Percentiles rank a stretch among this genome's conserved stretches.
Conservation (phyloP, 2,113 vertebrate genomes). For the Pangasianodon hypophthalmus region DNA sequence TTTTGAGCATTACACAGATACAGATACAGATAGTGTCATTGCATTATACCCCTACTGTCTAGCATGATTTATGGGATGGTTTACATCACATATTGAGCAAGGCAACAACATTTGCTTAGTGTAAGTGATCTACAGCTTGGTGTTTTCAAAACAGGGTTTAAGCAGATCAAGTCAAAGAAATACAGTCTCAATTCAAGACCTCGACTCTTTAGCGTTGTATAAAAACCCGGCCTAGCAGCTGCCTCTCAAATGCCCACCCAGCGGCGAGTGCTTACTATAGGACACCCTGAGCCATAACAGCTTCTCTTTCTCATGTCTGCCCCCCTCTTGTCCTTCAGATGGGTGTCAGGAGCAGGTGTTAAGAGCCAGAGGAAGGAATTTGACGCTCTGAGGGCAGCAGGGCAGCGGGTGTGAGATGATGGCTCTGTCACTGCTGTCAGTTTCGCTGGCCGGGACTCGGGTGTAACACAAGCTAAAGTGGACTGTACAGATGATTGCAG, state of each 20-base stretch:
- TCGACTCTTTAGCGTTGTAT: background rate
- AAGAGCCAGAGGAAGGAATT: constrained; percentile 52
- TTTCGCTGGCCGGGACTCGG: constrained; percentile 12
- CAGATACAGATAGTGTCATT: background rate
- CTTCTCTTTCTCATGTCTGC: constrained; percentile 27
- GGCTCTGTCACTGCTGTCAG: constrained; percentile 52
- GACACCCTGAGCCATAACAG: constrained; percentile 37
- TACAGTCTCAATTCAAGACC: constrained; percentile 13
- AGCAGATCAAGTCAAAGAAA: constrained; percentile 38
- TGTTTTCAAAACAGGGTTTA: constrained; percentile 55
- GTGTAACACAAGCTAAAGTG: constrained; percentile 16
- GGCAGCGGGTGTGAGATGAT: constrained; percentile 43
- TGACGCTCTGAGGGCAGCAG: constrained; percentile 31
- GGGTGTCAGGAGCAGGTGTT: constrained; percentile 55
- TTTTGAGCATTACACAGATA: background rate
- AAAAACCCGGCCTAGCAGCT: constrained; percentile 36
- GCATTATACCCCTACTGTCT: background rate
- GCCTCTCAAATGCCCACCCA: constrained; percentile 47
- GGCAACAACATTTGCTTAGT: constrained; percentile 30
- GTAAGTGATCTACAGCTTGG: background rate
- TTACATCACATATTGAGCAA: constrained; percentile 27
- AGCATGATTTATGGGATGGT: constrained; percentile 24
- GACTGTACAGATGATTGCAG: constrained; percentile 10
- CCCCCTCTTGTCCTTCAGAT: constrained; percentile 22
- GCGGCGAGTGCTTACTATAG: constrained; percentile 19